Percentiles rank a stretch among this genome's conserved stretches.
Evolutionary conservation across 2,113 vertebrate genomes (phyloP).

Genomic region (Rhinogobius similis): DNA sequence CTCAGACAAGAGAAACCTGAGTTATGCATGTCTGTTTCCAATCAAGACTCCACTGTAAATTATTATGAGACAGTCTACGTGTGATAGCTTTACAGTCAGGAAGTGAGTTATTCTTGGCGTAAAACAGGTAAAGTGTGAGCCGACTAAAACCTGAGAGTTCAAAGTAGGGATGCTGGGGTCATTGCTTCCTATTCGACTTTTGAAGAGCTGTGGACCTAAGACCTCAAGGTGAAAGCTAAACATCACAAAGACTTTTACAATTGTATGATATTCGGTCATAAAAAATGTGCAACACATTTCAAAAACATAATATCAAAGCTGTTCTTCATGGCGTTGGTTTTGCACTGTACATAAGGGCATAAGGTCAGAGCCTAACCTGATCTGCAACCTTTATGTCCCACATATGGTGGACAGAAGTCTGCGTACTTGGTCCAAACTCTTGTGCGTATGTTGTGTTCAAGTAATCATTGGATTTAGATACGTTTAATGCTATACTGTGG

Average conservation of each 20-base stretch:
- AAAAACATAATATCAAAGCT: conserved; percentile 14
- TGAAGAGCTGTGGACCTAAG: conserved; percentile 37
- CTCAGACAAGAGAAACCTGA: conserved; percentile 51
- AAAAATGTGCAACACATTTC: conserved; percentile 7
- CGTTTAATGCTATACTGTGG: neutral
- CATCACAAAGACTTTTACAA: conserved; percentile 22
- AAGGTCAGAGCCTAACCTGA: neutral
- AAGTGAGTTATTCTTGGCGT: conserved; percentile 58
- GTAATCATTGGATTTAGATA: neutral
- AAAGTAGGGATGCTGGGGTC: conserved; percentile 18
- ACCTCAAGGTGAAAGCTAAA: conserved; percentile 22
- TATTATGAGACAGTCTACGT: conserved; percentile 46
- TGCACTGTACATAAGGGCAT: conserved; percentile 11
- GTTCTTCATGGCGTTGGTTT: conserved; percentile 3
- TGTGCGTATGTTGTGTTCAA: neutral
- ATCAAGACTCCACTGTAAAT: conserved; percentile 49
- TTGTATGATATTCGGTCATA: conserved; percentile 13
- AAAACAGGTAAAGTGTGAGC: conserved; percentile 46
- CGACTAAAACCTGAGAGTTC: conserved; percentile 43
- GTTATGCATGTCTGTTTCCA: conserved; percentile 44
- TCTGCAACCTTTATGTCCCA: neutral
- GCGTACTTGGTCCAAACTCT: neutral
- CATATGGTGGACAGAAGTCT: neutral
- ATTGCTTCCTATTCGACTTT: conserved; percentile 36
- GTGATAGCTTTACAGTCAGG: conserved; percentile 53